A percentile compares a stretch with the other conserved stretches of the same genome.
Conservation (phyloP, 1,140 invertebrate species). For the Ceratoteleas bidentatus region DNA sequence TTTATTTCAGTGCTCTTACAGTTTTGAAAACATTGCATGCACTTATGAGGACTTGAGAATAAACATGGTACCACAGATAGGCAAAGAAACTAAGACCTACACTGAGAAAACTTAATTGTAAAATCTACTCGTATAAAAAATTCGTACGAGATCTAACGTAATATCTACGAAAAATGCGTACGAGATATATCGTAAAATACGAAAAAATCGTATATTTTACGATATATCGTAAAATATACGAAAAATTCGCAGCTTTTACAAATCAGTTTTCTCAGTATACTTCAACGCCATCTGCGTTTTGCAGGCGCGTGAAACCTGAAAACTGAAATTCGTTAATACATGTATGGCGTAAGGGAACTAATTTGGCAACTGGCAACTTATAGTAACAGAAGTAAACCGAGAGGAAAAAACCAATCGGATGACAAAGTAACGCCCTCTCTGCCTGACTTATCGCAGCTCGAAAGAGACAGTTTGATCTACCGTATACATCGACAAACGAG, state of each 20-base stretch:
- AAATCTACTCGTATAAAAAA: too few relatives aligned
- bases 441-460: conserved; percentile 66
- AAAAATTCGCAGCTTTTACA: too few relatives aligned
- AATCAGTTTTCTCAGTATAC: too few relatives aligned
- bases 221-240: too few relatives aligned
- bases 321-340: not conserved
- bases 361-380: conserved; percentile 68
- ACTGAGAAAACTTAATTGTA: too few relatives aligned
- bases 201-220: too few relatives aligned
- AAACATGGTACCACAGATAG: conserved; percentile 47
- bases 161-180: too few relatives aligned
- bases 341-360: conserved; percentile 10
- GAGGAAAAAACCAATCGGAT: conserved; percentile 59
- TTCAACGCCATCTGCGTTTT: not conserved
- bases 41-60: conserved; percentile 40
- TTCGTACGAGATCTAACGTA: too few relatives aligned
- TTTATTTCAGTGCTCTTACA: conserved; percentile 54
- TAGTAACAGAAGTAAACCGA: conserved; percentile 43
- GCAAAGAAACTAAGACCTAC: conserved; percentile 13
- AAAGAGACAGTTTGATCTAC: conserved; percentile 70
- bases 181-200: too few relatives aligned
- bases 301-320: too few relatives aligned
- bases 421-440: conserved; percentile 64
- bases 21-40: conserved; percentile 44
- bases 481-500: conserved; percentile 72